Percentiles rank a stretch among this genome's conserved stretches.
Evolutionary conservation across 2,113 vertebrate species (phyloP).

Genomic region (Gasterosteus nipponicus): DNA sequence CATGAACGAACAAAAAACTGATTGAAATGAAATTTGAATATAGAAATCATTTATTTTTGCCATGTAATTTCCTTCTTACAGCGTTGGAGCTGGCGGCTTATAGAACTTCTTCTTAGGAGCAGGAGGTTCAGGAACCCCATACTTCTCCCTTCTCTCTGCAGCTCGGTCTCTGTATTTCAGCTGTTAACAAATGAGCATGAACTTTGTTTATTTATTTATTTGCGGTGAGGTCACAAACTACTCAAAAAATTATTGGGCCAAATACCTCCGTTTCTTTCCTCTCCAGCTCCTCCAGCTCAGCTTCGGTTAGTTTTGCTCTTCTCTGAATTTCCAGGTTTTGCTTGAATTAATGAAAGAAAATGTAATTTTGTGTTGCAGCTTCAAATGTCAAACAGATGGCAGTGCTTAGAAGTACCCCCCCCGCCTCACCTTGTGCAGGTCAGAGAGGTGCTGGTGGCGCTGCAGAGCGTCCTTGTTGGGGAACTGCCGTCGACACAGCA

Average conservation of each 20-base stretch:
- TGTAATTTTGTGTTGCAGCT: conserved; percentile 4
- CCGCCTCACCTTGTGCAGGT: conserved; percentile 92
- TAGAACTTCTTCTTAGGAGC: conserved; percentile 91
- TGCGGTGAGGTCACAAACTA: too few relatives aligned
- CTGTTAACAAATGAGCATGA: conserved; percentile 66
- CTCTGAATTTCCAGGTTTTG: conserved; percentile 95
- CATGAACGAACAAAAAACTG: background rate
- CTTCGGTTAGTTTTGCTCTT: conserved; percentile 87
- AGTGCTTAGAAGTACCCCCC: conserved; percentile 25
- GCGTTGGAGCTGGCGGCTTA: conserved; percentile 65
- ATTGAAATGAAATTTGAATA: background rate
- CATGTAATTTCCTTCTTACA: conserved; percentile 40
- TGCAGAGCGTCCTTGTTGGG: conserved; percentile 90
- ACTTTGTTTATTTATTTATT: too few relatives aligned
- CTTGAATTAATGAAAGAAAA: conserved; percentile 67
- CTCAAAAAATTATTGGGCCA: background rate
- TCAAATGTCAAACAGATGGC: conserved; percentile 60
- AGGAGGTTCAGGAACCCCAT: conserved; percentile 91
- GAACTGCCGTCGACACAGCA: conserved; percentile 92
- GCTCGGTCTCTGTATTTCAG: conserved; percentile 96
- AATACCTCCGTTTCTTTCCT: conserved; percentile 91
- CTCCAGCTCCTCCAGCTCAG: conserved; percentile 92
- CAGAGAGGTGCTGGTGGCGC: conserved; percentile 93
- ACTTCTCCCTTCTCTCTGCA: conserved; percentile 93
- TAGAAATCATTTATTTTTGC: background rate